These are phyloP conservation scores for Lophura nycthemera DNA, from an alignment of 2,113 vertebrate genomes.

Conservation along the genomic window DNA sequence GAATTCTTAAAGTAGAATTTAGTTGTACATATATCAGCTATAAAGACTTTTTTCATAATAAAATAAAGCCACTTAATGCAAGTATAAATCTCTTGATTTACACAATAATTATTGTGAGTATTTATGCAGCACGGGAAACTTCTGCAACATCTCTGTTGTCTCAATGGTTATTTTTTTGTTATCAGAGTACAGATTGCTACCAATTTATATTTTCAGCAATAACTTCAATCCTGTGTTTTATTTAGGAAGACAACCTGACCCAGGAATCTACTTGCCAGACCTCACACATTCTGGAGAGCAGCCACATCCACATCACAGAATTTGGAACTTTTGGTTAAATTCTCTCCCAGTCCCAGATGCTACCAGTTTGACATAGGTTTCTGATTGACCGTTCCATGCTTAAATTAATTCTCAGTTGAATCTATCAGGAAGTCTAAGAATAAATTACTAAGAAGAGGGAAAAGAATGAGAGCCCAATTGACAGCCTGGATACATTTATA, in stretches of 20 bases:
- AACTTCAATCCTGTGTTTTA: not conserved
- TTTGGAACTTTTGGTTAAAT: not conserved
- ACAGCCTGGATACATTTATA: not conserved
- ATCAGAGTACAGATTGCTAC: not conserved
- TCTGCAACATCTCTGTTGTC: not conserved
- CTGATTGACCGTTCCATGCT: not conserved
- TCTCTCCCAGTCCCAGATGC: not conserved
- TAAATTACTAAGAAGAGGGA: not conserved
- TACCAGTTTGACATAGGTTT: not conserved
- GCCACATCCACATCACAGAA: not conserved
- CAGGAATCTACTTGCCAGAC: not conserved
- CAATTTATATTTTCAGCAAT: not conserved
- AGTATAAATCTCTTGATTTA: not conserved
- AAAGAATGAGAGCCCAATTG: not conserved
- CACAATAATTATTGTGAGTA: not conserved
- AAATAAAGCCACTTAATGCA: not conserved
- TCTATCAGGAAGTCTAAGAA: not conserved
- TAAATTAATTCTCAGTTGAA: not conserved
- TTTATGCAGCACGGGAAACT: not conserved
- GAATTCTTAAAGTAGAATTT: not conserved
- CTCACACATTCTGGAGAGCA: not conserved
- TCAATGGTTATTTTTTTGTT: no score
- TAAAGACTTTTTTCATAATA: not conserved
- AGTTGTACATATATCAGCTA: not conserved
- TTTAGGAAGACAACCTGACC: not conserved